phyloP scores from a whole-genome alignment of 2,797 vertebrate species.

The Pipistrellus pipistrellus region DNA sequence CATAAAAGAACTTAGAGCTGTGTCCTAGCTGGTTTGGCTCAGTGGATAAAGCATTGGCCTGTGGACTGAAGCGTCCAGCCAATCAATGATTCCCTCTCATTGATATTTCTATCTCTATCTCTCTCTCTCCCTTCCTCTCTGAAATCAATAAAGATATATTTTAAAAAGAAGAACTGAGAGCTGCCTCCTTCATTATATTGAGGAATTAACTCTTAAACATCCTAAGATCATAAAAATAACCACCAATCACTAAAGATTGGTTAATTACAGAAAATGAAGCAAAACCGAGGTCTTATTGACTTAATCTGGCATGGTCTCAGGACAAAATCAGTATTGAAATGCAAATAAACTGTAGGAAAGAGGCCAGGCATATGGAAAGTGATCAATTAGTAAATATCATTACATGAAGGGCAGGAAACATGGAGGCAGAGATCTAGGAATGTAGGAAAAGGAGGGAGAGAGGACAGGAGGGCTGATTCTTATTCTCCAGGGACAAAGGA shows the following conservation, averaged over 20 bases:
- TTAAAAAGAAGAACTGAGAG: slow-evolving; percentile 11
- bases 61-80: no score
- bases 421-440: not conserved
- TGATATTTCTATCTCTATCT: no score
- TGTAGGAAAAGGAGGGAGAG: no score
- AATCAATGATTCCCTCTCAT: no score
- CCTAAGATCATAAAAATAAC: not conserved
- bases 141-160: no score
- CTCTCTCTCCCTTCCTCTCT: no score
- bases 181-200: not conserved
- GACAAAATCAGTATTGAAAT: not conserved
- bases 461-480: not conserved
- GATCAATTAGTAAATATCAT: not conserved
- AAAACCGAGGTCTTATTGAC: not conserved
- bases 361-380: not conserved
- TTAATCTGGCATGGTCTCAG: not conserved
- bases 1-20: slow-evolving; percentile 15
- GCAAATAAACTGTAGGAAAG: not conserved
- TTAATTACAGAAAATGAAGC: slow-evolving; percentile 56
- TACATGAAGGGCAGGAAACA: not conserved
- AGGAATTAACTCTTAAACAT: slow-evolving; percentile 33
- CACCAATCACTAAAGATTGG: not conserved
- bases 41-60: no score
- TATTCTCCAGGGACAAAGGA: not conserved
- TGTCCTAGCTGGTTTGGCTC: no score